Conservation (phyloP, 1,140 invertebrate genomes). For the Lethocerus indicus region DNA sequence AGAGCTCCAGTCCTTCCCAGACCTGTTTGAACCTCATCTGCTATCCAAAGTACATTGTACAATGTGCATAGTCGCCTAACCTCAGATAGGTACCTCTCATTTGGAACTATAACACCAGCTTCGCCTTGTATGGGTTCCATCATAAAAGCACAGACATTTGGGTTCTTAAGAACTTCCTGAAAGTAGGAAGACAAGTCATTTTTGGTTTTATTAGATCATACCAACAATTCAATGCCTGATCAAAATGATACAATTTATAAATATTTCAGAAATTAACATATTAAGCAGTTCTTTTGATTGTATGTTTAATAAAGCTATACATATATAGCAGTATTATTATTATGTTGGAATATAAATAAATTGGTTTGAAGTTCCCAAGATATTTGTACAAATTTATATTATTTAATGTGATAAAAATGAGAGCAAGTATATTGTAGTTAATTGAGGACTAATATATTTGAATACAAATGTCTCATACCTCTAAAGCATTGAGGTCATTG, state of each 20-base stretch:
- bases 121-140: slow-evolving; percentile 99
- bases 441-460: not conserved
- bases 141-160: slow-evolving; percentile 90
- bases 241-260: not conserved
- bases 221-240: not conserved
- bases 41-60: slow-evolving; percentile 92
- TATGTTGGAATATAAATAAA: too few species aligned
- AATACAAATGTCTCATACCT: slow-evolving; percentile 31
- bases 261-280: not conserved
- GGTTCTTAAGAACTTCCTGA: slow-evolving; percentile 51
- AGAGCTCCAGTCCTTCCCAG: slow-evolving; percentile 81
- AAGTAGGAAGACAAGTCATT: too few species aligned
- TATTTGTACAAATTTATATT: not conserved
- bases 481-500: slow-evolving; percentile 66
- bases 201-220: too few species aligned
- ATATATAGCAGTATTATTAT: too few species aligned
- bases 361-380: too few species aligned
- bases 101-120: slow-evolving; percentile 87
- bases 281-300: too few species aligned
- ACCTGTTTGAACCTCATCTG: slow-evolving; percentile 94
- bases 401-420: not conserved
- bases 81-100: slow-evolving; percentile 71
- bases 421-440: not conserved
- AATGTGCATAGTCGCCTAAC: slow-evolving; percentile 82
- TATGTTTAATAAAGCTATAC: too few species aligned